These are phyloP conservation scores for Hirtodrosophila trivittata DNA, from an alignment of 2,888 invertebrate species.

Conservation along the genomic window DNA sequence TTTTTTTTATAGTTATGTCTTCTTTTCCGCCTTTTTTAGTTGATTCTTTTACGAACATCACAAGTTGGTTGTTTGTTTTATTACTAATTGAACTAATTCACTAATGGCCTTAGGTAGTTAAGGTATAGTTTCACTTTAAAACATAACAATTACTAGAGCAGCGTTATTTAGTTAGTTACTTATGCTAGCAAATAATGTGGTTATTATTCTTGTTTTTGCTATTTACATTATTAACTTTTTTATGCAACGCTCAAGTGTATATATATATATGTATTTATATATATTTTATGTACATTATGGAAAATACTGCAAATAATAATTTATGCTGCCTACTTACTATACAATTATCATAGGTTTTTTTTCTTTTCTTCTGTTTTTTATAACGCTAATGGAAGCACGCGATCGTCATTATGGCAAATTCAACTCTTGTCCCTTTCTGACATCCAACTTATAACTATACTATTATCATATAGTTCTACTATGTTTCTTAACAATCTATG, in stretches of 20 bases:
- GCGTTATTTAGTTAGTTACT: conserved; percentile 33
- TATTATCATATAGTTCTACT: conserved; percentile 7
- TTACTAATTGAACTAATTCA: conserved; percentile 61
- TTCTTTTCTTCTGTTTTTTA: conserved; percentile 48
- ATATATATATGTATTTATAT: conserved; percentile 13
- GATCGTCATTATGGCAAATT: conserved; percentile 68
- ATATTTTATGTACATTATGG: conserved; percentile 64
- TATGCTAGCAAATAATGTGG: conserved; percentile 9
- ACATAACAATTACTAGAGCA: conserved; percentile 69
- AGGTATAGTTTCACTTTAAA: conserved; percentile 41
- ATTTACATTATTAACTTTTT: conserved; percentile 43
- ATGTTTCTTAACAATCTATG: no score
- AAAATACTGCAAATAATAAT: conserved; percentile 76
- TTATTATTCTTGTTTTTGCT: conserved; percentile 15
- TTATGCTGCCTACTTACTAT: conserved; percentile 55
- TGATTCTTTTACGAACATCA: conserved; percentile 60
- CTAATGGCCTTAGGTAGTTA: conserved; percentile 32
- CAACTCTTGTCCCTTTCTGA: conserved; percentile 44
- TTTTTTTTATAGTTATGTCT: conserved; percentile 35
- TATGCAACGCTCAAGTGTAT: not conserved
- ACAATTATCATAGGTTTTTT: conserved; percentile 48
- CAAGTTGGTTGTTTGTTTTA: conserved; percentile 62
- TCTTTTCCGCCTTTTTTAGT: conserved; percentile 65
- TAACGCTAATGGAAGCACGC: conserved; percentile 80
- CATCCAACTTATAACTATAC: conserved; percentile 31